Evolutionary conservation across 1,140 invertebrate genomes (phyloP).

Genomic region (Araneus ventricosus): DNA sequence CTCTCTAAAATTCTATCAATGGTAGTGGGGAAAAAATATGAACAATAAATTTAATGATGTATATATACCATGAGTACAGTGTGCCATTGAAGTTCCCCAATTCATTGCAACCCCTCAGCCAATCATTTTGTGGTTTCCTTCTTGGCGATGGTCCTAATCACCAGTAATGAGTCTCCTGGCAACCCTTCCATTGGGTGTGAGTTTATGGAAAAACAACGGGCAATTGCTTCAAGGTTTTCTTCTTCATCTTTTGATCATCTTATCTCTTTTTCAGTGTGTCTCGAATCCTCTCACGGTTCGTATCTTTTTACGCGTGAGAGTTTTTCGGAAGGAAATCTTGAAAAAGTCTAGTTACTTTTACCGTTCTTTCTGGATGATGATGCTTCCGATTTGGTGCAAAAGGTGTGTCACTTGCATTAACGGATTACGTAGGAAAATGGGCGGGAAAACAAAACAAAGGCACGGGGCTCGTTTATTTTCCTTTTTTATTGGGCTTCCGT

Average conservation of each 20-base stretch:
- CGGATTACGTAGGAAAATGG: neutral
- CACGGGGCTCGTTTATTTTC: neutral
- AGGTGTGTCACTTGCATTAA: neutral
- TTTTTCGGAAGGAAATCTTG: constrained; percentile 34
- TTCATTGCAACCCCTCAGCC: neutral
- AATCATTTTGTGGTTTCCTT: neutral
- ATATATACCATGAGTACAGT: too few species aligned
- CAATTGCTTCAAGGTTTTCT: constrained; percentile 42
- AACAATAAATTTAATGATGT: too few species aligned
- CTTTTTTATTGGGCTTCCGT: neutral
- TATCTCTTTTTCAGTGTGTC: neutral
- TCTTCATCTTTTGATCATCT: constrained; percentile 39
- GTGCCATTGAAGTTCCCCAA: neutral
- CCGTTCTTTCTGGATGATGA: neutral
- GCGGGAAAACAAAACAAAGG: constrained; percentile 25
- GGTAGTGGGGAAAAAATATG: too few species aligned
- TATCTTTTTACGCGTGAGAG: constrained; percentile 52
- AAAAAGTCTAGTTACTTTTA: constrained; percentile 2
- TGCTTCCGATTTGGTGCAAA: neutral
- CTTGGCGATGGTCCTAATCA: constrained; percentile 1
- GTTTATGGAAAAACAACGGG: constrained; percentile 30
- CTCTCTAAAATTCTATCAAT: too few species aligned
- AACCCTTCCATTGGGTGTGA: constrained; percentile 39
- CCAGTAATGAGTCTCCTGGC: neutral
- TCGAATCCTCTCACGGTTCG: constrained; percentile 41